A percentile compares a stretch with the other conserved stretches of the same genome.
Conservation (phyloP, 2,113 vertebrate species). For the Calcarius ornatus region DNA sequence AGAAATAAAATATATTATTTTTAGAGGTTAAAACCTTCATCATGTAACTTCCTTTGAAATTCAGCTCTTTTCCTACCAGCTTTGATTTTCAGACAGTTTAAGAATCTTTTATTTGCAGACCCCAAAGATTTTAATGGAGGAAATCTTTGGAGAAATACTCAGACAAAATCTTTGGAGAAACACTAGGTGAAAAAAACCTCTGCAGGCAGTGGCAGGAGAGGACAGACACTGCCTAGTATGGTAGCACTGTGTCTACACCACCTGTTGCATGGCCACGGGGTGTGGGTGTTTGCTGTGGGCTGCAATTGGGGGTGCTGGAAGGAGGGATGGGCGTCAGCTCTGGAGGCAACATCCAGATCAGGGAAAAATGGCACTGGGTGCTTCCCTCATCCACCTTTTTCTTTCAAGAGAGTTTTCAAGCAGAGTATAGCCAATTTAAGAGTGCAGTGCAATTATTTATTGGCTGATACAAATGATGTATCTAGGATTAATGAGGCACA, state of each 20-base stretch:
- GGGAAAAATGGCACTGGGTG: accelerated
- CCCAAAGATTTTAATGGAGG: not conserved
- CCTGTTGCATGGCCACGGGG: accelerated
- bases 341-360: not conserved
- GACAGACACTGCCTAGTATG: not conserved
- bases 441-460: not conserved
- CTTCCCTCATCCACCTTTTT: not conserved
- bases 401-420: not conserved
- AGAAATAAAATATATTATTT: not conserved
- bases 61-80: not conserved
- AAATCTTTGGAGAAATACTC: not conserved
- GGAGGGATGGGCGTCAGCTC: not conserved
- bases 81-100: not conserved
- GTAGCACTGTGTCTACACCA: not conserved
- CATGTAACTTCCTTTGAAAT: not conserved
- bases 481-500: not conserved
- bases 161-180: not conserved
- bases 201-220: not conserved
- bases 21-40: not conserved
- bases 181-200: not conserved
- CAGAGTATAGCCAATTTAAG: not conserved
- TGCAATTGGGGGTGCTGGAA: not conserved
- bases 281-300: not conserved
- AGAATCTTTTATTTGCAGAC: not conserved
- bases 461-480: not conserved